A percentile compares a stretch with the other conserved stretches of the same genome.
phyloP scores from a whole-genome alignment of 2,113 vertebrate genomes.

The Eretmochelys imbricata region DNA sequence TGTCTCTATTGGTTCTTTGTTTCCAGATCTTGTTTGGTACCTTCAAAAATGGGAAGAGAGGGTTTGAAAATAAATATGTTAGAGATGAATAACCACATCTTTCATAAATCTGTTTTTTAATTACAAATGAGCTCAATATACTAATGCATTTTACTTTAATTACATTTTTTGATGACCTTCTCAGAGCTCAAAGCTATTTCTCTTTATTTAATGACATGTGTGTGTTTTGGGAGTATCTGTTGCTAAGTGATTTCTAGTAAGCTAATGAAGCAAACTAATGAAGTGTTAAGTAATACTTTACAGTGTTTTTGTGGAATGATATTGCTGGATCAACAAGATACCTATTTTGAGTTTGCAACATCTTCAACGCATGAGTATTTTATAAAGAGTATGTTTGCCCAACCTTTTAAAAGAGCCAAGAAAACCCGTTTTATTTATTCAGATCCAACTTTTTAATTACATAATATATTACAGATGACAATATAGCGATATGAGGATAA shows the following conservation, averaged over 20 bases:
- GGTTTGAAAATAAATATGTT: conserved; percentile 41
- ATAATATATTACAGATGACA: neutral
- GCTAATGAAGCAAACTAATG: conserved; percentile 49
- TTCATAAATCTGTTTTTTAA: conserved; percentile 62
- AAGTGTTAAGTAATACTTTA: conserved; percentile 54
- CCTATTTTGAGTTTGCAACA: neutral
- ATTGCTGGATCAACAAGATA: neutral
- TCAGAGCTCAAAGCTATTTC: conserved; percentile 53
- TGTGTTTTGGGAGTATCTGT: conserved; percentile 56
- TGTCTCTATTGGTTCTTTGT: conserved; percentile 10
- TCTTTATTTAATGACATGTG: conserved; percentile 53
- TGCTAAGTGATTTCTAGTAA: conserved; percentile 68
- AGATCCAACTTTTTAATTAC: neutral
- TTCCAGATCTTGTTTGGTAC: conserved; percentile 28
- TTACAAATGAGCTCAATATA: conserved; percentile 41
- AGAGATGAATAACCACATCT: conserved; percentile 51
- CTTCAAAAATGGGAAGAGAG: conserved; percentile 24
- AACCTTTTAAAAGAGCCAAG: neutral
- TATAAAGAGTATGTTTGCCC: neutral
- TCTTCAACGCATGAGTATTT: neutral
- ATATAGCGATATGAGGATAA: neutral
- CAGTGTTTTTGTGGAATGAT: neutral
- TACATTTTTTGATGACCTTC: conserved; percentile 60
- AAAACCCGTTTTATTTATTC: neutral
- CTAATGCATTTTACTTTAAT: conserved; percentile 67